Percentiles rank a stretch among this genome's conserved stretches.
Conservation (phyloP, 2,113 vertebrate genomes). For the Hyaena hyaena region DNA sequence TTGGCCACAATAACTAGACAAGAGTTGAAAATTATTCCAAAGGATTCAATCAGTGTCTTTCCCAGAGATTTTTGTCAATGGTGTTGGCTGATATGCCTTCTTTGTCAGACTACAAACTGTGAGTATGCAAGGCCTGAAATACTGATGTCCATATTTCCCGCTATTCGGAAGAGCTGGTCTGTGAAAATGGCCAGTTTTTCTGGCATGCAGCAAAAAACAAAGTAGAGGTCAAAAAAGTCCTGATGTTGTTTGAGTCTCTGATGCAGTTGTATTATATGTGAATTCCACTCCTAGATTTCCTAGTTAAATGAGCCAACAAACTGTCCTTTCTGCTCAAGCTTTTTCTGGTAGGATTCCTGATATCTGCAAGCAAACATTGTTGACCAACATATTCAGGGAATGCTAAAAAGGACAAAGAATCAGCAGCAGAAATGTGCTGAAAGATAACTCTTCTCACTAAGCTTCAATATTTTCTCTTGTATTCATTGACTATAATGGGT, state of each 20-base stretch:
- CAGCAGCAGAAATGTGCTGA: neutral
- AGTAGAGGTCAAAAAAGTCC: neutral
- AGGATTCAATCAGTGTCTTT: neutral
- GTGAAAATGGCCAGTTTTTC: neutral
- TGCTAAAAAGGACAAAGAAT: neutral
- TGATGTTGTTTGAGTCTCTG: neutral
- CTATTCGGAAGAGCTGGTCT: neutral
- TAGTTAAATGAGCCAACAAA: neutral
- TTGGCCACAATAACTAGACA: neutral
- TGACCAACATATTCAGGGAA: neutral
- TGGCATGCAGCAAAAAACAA: neutral
- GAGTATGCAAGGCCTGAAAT: neutral
- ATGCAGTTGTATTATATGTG: neutral
- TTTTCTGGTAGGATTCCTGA: neutral
- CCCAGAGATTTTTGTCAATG: neutral
- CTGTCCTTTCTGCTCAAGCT: neutral
- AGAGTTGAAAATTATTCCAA: neutral
- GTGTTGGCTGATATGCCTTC: neutral
- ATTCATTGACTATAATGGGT: neutral
- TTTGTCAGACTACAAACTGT: neutral
- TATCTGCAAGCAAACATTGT: neutral
- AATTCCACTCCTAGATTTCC: neutral
- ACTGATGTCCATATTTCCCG: neutral
- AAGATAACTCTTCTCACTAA: neutral
- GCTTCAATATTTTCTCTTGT: neutral